Conservation (phyloP, 2,888 invertebrate genomes). For the Augochlorella aurata region DNA sequence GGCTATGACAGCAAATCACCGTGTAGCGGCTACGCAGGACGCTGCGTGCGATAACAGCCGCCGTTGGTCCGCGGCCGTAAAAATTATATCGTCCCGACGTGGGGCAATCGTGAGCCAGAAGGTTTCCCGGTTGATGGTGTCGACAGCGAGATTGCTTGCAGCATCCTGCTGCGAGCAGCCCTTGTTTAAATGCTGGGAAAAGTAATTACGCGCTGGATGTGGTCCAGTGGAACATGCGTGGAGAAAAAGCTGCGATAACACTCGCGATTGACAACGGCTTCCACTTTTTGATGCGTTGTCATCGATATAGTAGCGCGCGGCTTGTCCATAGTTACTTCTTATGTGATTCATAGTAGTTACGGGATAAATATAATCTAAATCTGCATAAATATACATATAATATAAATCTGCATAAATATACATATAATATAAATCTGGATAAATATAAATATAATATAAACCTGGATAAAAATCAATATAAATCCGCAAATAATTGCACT, state of each 20-base stretch:
- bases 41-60: conserved; percentile 15
- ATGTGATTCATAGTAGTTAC: too few species aligned
- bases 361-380: too few species aligned
- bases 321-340: too few species aligned
- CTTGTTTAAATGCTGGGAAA: conserved; percentile 38
- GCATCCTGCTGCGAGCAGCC: background rate
- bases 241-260: conserved; percentile 12
- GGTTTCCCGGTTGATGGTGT: conserved; percentile 30
- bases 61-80: conserved; percentile 26
- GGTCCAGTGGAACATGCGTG: conserved; percentile 1
- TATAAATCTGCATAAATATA: too few species aligned
- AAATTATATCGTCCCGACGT: conserved; percentile 31
- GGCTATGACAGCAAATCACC: conserved; percentile 5
- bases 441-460: too few species aligned
- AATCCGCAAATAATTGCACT: too few species aligned
- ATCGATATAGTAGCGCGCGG: too few species aligned
- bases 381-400: too few species aligned
- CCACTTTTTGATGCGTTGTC: background rate
- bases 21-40: conserved; percentile 9
- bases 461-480: too few species aligned
- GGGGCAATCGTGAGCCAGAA: background rate
- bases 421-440: too few species aligned
- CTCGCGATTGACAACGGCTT: background rate
- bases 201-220: conserved; percentile 11
- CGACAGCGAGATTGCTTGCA: conserved; percentile 17